A percentile compares a stretch with the other conserved stretches of the same genome.
Conservation (phyloP, 1,140 invertebrate species). For the Hyles vespertilio region DNA sequence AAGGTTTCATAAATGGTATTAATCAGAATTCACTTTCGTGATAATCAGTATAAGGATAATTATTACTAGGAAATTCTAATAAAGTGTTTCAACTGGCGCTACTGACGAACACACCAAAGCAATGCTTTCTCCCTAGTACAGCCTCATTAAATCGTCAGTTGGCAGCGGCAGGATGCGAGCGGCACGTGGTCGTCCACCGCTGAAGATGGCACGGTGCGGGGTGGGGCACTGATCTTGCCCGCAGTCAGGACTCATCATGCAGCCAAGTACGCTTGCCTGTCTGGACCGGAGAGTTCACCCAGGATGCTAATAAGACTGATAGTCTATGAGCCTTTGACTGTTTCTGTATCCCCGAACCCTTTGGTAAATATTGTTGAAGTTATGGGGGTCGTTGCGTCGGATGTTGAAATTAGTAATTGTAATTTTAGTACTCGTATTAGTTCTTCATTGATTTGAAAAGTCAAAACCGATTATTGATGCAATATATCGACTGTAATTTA, state of each 20-base stretch:
- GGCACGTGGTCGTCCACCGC: slow-evolving; percentile 48
- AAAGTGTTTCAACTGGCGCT: neutral
- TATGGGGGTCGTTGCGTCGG: too few species aligned
- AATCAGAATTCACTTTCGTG: too few species aligned
- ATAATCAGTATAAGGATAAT: too few species aligned
- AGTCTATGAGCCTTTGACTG: slow-evolving; percentile 51
- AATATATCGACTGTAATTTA: too few species aligned
- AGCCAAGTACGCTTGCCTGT: slow-evolving; percentile 49
- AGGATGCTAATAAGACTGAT: slow-evolving; percentile 47
- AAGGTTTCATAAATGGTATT: too few species aligned
- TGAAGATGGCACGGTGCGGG: slow-evolving; percentile 45
- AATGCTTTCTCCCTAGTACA: too few species aligned
- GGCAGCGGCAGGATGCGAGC: slow-evolving; percentile 59
- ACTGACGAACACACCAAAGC: too few species aligned
- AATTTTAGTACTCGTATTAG: too few species aligned
- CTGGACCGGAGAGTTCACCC: slow-evolving; percentile 41
- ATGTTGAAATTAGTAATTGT: too few species aligned
- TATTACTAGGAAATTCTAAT: too few species aligned
- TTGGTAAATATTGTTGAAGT: slow-evolving; percentile 39
- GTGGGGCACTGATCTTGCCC: slow-evolving; percentile 47
- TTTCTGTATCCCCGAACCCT: slow-evolving; percentile 54
- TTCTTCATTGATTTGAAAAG: too few species aligned
- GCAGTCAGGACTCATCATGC: slow-evolving; percentile 46
- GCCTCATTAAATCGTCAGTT: slow-evolving; percentile 32
- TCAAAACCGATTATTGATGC: too few species aligned